phyloP scores from a whole-genome alignment of 2,888 invertebrate species.

The Lymantria dispar region DNA sequence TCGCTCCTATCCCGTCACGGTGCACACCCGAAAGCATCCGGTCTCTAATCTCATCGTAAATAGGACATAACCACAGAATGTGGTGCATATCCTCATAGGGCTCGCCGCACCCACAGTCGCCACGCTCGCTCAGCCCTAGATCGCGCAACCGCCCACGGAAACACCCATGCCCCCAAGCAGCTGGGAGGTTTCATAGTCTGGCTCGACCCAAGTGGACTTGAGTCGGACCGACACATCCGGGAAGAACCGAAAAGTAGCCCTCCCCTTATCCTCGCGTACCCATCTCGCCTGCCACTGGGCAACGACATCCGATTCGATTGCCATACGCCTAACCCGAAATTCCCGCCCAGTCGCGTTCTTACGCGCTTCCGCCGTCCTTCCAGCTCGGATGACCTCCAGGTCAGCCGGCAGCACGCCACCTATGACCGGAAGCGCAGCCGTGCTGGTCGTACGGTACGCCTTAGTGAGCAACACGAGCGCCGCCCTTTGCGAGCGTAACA shows the following conservation, averaged over 20 bases:
- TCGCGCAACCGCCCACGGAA: not conserved
- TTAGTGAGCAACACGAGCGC: constrained; percentile 11
- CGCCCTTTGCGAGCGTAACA: constrained; percentile 4
- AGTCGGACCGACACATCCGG: not conserved
- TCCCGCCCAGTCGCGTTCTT: not conserved
- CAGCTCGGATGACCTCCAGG: constrained; percentile 16
- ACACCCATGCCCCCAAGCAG: not conserved
- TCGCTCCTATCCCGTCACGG: not conserved
- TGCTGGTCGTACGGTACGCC: constrained; percentile 10
- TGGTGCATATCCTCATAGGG: not conserved
- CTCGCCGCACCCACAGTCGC: not conserved
- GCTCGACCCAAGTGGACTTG: not conserved
- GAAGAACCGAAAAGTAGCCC: not conserved
- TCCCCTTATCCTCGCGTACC: not conserved
- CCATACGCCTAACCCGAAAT: not conserved
- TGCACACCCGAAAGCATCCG: not conserved
- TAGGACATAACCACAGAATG: not conserved
- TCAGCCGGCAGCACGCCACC: constrained; percentile 19
- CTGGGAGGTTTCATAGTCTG: not conserved
- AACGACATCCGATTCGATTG: not conserved
- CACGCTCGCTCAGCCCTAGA: not conserved
- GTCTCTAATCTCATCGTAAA: not conserved
- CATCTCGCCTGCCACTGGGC: not conserved
- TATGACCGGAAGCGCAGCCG: constrained; percentile 8
- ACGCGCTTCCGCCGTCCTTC: not conserved